These are phyloP conservation scores for Schizaphis graminum DNA, from an alignment of 2,888 invertebrate genomes.

Conservation along the genomic window DNA sequence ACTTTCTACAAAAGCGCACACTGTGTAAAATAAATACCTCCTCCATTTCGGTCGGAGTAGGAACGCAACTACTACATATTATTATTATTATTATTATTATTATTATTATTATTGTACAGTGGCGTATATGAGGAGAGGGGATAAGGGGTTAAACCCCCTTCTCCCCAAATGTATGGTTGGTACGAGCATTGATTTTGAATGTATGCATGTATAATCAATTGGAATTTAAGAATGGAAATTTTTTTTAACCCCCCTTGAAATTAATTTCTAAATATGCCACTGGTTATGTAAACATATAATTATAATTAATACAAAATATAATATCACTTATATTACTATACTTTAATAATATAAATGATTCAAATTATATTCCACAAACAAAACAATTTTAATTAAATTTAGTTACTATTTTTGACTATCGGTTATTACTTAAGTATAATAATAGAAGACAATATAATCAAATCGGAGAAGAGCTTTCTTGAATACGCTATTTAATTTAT, in stretches of 20 bases:
- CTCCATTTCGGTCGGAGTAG: background rate
- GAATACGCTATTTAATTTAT: background rate
- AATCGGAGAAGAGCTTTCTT: background rate
- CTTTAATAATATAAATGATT: background rate
- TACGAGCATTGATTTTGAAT: too few species aligned
- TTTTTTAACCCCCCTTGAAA: too few species aligned
- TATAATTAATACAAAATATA: background rate
- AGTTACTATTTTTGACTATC: background rate
- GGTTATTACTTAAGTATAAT: background rate
- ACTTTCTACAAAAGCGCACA: background rate
- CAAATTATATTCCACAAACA: background rate
- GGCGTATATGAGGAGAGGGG: too few species aligned
- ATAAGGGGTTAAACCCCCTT: too few species aligned
- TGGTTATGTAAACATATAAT: background rate
- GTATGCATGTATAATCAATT: too few species aligned
- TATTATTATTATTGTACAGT: too few species aligned
- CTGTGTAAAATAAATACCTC: background rate
- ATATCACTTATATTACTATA: background rate
- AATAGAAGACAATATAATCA: background rate
- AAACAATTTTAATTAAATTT: background rate
- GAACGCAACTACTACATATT: background rate
- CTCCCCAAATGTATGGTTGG: too few species aligned
- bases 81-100: too few species aligned
- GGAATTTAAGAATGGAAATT: too few species aligned
- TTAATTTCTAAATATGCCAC: too few species aligned